These are phyloP conservation scores for Seira sanloemensis DNA, from an alignment of 2,888 invertebrate genomes.

Conservation along the genomic window DNA sequence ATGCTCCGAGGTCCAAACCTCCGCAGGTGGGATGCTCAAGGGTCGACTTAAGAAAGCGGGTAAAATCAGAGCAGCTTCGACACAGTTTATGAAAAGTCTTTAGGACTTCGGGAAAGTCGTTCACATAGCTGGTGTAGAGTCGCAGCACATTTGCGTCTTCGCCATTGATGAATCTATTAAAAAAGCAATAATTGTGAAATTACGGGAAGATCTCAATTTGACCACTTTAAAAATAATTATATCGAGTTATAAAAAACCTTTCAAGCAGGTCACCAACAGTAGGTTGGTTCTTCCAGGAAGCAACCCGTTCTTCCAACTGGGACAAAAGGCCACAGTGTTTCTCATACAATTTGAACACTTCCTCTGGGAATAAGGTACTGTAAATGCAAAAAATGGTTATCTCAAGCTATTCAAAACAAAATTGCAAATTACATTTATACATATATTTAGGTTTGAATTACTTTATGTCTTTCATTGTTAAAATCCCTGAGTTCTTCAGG, in stretches of 20 bases:
- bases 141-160: conserved; percentile 75
- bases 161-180: conserved; percentile 72
- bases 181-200: too few relatives aligned
- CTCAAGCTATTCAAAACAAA: conserved; percentile 28
- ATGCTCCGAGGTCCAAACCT: conserved; percentile 76
- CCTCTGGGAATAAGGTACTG: conserved; percentile 76
- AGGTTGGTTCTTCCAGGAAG: conserved; percentile 75
- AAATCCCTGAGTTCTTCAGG: conserved; percentile 74
- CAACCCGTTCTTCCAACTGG: conserved; percentile 76
- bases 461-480: conserved; percentile 75
- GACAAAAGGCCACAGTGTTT: conserved; percentile 76
- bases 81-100: conserved; percentile 76
- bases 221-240: too few relatives aligned
- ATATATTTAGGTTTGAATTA: conserved; percentile 62
- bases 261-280: conserved; percentile 76
- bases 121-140: conserved; percentile 76
- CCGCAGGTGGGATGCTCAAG: conserved; percentile 75
- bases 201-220: too few relatives aligned
- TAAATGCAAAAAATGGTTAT: conserved; percentile 61
- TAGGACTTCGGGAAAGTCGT: conserved; percentile 76
- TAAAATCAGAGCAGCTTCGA: conserved; percentile 75
- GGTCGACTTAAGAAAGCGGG: conserved; percentile 76
- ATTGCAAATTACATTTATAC: conserved; percentile 1
- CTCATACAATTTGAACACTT: conserved; percentile 76
- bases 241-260: too few relatives aligned